Evolutionary conservation across 1,140 invertebrate genomes (phyloP), one percentile per base, ranked within the genome.

Genomic region (Drosophila bocqueti): DNA sequence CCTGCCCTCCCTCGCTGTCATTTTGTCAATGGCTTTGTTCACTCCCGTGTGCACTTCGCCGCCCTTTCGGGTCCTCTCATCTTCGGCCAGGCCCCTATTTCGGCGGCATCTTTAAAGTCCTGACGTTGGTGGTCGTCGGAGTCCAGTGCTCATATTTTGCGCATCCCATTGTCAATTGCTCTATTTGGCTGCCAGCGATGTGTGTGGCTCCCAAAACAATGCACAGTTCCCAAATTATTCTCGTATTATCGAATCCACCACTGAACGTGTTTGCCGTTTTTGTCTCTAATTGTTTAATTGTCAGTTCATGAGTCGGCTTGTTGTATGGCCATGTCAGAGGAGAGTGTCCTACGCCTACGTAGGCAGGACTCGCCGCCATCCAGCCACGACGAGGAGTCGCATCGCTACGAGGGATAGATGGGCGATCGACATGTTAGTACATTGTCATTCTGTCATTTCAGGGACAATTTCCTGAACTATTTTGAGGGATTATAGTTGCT

Each of bases 251-350:
- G 78, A 81, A 69, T 83, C 62, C 49, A 47, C 54, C 57, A 52
- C 54, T 60, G 68, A 73, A 62, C 64, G 69, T 91, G 74, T 77
- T 80, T 38, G 18, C 45, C 59, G 82, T 72, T 64, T 80, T 91
- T 86, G 89, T 86, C 59, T 80, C 46, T 91, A 91, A 91, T 91
- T 91, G 84, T 91, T 83, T 89, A 82, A 90, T 90, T 90, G 86
- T 90, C 79, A 82, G 68, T 55, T 82, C 85, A 91, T 79, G 47
- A 79, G 74, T 63, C 71, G 63, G 47, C 58, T 72, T 67, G 50
- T 78, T 79, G 81, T 71, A 49, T 77, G 58, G 57, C 36, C 34
- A 75, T 42, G 45, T 54, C 64, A 63, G 21, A 38, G 31, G 43
- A 76, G 73, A 38, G 54, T 24, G 36, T 21, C 52, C 8, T 21